These are phyloP conservation scores for Hyphantria cunea DNA, from an alignment of 1,140 invertebrate genomes.

Conservation along the genomic window DNA sequence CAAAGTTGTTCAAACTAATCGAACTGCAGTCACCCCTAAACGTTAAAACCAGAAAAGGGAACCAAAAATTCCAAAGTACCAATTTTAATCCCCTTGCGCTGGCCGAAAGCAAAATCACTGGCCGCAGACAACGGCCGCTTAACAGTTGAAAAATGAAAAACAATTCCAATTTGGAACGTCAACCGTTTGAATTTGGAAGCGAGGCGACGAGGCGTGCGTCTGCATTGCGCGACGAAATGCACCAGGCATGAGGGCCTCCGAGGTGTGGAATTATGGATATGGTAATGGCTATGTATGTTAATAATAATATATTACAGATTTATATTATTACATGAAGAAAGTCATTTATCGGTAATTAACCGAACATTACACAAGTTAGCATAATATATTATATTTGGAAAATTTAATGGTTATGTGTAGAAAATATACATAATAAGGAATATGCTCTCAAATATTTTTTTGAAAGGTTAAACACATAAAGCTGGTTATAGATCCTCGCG, in stretches of 20 bases:
- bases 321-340: no score
- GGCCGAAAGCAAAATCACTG: slow-evolving; percentile 44
- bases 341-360: no score
- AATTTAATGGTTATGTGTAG: no score
- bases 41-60: not conserved
- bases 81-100: slow-evolving; percentile 20
- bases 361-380: no score
- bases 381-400: no score
- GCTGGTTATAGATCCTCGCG: no score
- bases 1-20: no score
- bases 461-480: no score
- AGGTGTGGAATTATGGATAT: not conserved
- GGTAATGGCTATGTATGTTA: not conserved
- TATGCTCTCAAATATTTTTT: no score
- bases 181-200: slow-evolving; percentile 68
- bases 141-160: slow-evolving; percentile 70
- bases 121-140: slow-evolving; percentile 56
- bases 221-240: slow-evolving; percentile 40
- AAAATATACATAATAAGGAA: no score
- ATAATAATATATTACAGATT: not conserved
- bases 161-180: slow-evolving; percentile 72
- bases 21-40: no score
- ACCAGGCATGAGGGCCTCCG: slow-evolving; percentile 25
- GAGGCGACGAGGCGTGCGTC: slow-evolving; percentile 59
- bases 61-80: slow-evolving; percentile 24